phyloP scores from a whole-genome alignment of 2,797 vertebrate species.

The Eupleurogrammus muticus region DNA sequence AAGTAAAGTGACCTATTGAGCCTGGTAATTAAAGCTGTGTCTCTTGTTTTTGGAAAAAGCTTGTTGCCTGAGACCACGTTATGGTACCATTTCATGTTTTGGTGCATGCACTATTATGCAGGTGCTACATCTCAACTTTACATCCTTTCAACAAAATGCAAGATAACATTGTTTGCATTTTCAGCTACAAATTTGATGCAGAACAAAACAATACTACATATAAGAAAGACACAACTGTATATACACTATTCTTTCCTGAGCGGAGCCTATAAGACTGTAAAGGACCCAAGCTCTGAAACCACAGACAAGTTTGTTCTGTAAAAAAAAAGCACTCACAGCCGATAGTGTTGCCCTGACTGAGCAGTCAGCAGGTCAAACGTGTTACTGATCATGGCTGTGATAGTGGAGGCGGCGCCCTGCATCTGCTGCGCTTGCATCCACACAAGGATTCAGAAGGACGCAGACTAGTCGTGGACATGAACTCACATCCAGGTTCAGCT shows the following conservation, averaged over 20 bases:
- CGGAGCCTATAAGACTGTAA: slow-evolving; percentile 39
- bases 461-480: too few species aligned
- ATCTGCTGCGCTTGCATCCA: slow-evolving; percentile 75
- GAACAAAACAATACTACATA: not conserved
- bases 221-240: not conserved
- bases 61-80: too few species aligned
- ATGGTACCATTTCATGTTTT: too few species aligned
- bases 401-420: slow-evolving; percentile 60
- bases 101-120: too few species aligned
- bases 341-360: slow-evolving; percentile 65
- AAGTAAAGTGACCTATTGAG: too few species aligned
- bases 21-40: too few species aligned
- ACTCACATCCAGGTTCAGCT: slow-evolving; percentile 30
- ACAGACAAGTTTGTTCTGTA: slow-evolving; percentile 41
- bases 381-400: slow-evolving; percentile 73
- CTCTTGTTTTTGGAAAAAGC: too few species aligned
- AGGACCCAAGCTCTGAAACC: slow-evolving; percentile 47
- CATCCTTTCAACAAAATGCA: slow-evolving; percentile 6
- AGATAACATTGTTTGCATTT: slow-evolving; percentile 1
- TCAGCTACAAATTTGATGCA: not conserved
- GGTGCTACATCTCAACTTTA: too few species aligned
- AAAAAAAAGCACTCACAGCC: slow-evolving; percentile 53
- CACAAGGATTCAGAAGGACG: slow-evolving; percentile 69
- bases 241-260: slow-evolving; percentile 4
- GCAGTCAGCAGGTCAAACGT: slow-evolving; percentile 73